Percentiles rank a stretch among this genome's conserved stretches.
phyloP scores from a whole-genome alignment of 2,888 invertebrate species.

The Hypomecis punctinalis region DNA sequence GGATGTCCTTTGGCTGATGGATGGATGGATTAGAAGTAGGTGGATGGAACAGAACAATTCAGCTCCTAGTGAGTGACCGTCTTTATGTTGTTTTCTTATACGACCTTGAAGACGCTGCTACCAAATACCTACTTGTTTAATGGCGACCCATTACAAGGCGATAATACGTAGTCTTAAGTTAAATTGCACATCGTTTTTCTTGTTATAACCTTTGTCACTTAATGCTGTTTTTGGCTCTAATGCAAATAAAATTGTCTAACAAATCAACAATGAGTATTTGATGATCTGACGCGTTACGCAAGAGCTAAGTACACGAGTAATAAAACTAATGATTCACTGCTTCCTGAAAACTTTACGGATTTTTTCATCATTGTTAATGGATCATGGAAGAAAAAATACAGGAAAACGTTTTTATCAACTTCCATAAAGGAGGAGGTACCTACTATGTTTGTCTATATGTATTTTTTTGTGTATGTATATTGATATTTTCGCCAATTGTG shows the following conservation, averaged over 20 bases:
- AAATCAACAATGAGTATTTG: slow-evolving; percentile 8
- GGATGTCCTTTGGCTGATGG: too few species aligned
- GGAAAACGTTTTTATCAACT: too few species aligned
- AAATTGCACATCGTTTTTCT: neutral
- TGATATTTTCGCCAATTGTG: too few species aligned
- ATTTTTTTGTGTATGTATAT: too few species aligned
- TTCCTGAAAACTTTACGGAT: neutral
- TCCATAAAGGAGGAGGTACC: too few species aligned
- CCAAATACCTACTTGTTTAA: slow-evolving; percentile 10
- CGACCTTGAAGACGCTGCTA: slow-evolving; percentile 12
- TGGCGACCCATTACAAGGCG: slow-evolving; percentile 8
- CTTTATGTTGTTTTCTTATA: slow-evolving; percentile 3
- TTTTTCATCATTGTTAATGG: too few species aligned
- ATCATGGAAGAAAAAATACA: too few species aligned
- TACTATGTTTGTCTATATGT: too few species aligned
- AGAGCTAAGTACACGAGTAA: too few species aligned
- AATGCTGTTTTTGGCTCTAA: slow-evolving; percentile 14
- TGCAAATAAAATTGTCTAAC: slow-evolving; percentile 16
- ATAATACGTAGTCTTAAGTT: slow-evolving; percentile 6
- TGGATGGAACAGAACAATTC: too few species aligned
- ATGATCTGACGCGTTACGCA: neutral
- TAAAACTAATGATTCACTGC: neutral
- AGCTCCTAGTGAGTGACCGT: too few species aligned
- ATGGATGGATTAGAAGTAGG: too few species aligned
- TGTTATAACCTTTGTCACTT: slow-evolving; percentile 11